These are phyloP conservation scores for Brachystomella parvula DNA, from an alignment of 1,140 invertebrate genomes.

Conservation along the genomic window DNA sequence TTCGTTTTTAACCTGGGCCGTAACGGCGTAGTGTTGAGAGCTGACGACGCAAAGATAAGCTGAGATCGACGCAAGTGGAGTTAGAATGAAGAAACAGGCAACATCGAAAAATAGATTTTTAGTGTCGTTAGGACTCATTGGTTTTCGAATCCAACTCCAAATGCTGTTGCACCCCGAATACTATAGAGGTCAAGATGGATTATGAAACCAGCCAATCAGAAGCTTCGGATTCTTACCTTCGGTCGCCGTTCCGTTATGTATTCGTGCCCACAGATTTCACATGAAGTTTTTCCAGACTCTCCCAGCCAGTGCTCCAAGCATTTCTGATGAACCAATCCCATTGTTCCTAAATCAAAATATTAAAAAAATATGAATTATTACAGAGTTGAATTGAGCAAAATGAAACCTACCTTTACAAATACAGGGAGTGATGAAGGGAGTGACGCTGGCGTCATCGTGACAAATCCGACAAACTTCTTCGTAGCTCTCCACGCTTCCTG, in stretches of 20 bases:
- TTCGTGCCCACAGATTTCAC: constrained; percentile 53
- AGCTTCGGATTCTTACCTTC: constrained; percentile 19
- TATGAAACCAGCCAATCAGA: no score
- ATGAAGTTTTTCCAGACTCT: constrained; percentile 52
- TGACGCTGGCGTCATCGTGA: constrained; percentile 35
- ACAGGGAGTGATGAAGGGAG: constrained; percentile 30
- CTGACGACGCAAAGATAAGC: constrained; percentile 44
- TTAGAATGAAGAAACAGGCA: constrained; percentile 44
- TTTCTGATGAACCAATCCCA: constrained; percentile 56
- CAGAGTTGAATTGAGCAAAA: not conserved
- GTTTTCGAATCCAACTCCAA: constrained; percentile 27
- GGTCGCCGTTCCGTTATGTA: constrained; percentile 48
- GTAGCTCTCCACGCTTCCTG: constrained; percentile 9
- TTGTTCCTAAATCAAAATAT: constrained; percentile 46
- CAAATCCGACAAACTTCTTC: constrained; percentile 34
- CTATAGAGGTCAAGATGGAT: constrained; percentile 15
- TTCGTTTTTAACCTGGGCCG: not conserved
- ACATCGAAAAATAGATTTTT: constrained; percentile 44
- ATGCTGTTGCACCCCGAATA: constrained; percentile 23
- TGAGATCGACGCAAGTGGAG: constrained; percentile 43
- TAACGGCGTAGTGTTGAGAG: constrained; percentile 27
- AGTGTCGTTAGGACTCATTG: constrained; percentile 14
- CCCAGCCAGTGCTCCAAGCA: constrained; percentile 62
- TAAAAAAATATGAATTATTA: no score
- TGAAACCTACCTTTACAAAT: constrained; percentile 33